A percentile compares a stretch with the other conserved stretches of the same genome.
Conservation (phyloP, 2,797 vertebrate genomes). For the Propithecus perrieri region DNA sequence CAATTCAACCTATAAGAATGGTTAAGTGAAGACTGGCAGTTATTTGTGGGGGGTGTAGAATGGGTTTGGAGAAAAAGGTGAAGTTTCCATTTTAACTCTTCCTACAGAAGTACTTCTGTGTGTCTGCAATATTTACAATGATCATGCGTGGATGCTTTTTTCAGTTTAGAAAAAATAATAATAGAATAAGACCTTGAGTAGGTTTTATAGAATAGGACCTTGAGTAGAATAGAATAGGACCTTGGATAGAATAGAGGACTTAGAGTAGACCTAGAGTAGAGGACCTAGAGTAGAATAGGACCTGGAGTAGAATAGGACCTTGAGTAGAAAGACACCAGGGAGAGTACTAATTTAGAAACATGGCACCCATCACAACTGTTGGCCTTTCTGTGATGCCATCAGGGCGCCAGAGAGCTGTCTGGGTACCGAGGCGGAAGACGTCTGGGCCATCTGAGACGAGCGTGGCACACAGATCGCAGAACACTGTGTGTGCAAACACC, state of each 20-base stretch:
- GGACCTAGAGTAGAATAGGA: too few relatives aligned
- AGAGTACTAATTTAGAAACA: neutral
- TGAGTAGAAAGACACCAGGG: neutral
- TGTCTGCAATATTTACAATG: neutral
- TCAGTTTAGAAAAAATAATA: neutral
- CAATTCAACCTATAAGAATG: neutral
- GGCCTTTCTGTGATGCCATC: neutral
- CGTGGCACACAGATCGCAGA: fast-evolving
- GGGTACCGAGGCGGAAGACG: fast-evolving
- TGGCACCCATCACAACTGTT: fast-evolving
- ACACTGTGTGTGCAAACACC: neutral
- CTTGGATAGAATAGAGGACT: too few relatives aligned
- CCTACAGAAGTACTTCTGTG: neutral
- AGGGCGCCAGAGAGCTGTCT: fast-evolving
- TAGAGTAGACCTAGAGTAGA: too few relatives aligned
- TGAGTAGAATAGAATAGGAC: too few relatives aligned
- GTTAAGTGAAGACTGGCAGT: neutral
- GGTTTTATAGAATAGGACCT: too few relatives aligned
- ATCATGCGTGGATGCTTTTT: neutral
- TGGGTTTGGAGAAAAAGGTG: neutral
- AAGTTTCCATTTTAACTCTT: neutral
- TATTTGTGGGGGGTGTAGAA: neutral
- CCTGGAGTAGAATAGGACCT: too few relatives aligned
- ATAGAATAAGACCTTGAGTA: neutral
- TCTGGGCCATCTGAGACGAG: neutral